Percentiles rank a stretch among this genome's conserved stretches.
Evolutionary conservation across 2,888 invertebrate genomes (phyloP).

Genomic region (Hymenopus coronatus): DNA sequence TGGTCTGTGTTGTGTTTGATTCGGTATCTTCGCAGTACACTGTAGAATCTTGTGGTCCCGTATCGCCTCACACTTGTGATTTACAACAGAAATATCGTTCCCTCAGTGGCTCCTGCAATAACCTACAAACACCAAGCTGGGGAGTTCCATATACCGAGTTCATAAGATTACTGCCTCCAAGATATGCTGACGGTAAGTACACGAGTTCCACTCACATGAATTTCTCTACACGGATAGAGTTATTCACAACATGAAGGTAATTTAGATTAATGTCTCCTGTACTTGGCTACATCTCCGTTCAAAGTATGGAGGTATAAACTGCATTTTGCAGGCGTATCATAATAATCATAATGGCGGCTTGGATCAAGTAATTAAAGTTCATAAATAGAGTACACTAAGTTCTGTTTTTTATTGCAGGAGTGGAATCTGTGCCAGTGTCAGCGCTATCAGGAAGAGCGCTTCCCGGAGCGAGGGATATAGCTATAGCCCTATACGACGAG

Average conservation of each 20-base stretch:
- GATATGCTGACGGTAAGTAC: not conserved
- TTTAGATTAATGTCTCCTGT: too few relatives aligned
- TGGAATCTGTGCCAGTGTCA: not conserved
- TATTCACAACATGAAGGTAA: too few relatives aligned
- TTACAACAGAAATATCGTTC: slow-evolving; percentile 38
- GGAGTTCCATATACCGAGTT: slow-evolving; percentile 33
- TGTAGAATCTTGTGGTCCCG: not conserved
- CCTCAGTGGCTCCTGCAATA: slow-evolving; percentile 46
- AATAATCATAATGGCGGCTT: too few relatives aligned
- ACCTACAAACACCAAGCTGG: slow-evolving; percentile 42
- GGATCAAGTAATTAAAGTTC: too few relatives aligned
- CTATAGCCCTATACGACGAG: not conserved
- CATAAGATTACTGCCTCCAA: not conserved
- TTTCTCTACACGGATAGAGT: too few relatives aligned
- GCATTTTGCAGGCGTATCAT: too few relatives aligned
- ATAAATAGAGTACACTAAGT: too few relatives aligned
- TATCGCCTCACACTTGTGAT: not conserved
- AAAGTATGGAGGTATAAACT: too few relatives aligned
- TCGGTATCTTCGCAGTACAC: not conserved
- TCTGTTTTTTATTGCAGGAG: not conserved
- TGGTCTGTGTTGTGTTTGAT: not conserved
- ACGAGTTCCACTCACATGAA: too few relatives aligned
- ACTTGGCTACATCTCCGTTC: too few relatives aligned
- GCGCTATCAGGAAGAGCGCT: not conserved
- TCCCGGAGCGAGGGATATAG: not conserved